Evolutionary conservation across 2,797 vertebrate species (phyloP).

Genomic region (Tarsius wallacei): DNA sequence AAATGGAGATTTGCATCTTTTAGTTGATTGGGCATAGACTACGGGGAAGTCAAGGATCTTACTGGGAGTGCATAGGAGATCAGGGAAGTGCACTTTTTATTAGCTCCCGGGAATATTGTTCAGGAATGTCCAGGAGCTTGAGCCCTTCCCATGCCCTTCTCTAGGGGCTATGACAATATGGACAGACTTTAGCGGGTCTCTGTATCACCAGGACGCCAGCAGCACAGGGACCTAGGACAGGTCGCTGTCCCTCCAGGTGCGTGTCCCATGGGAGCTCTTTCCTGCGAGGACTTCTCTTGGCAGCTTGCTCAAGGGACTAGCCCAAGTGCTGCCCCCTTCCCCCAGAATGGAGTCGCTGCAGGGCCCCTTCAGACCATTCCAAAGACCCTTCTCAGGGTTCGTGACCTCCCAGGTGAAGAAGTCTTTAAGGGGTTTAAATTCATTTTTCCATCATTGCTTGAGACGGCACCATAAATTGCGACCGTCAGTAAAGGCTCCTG

Average conservation of each 20-base stretch:
- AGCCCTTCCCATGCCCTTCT: no score
- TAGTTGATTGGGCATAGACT: no score
- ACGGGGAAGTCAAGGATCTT: no score
- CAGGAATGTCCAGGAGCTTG: no score
- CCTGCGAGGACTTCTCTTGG: not conserved
- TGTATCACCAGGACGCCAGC: not conserved
- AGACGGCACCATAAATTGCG: conserved; percentile 67
- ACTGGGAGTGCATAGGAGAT: no score
- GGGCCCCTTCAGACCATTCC: not conserved
- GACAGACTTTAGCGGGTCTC: no score
- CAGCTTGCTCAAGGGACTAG: not conserved
- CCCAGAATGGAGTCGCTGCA: not conserved
- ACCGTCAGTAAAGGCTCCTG: not conserved
- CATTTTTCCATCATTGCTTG: conserved; percentile 69
- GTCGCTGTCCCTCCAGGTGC: not conserved
- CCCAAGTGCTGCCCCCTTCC: not conserved
- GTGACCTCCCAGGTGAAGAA: conserved; percentile 71
- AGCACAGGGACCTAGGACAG: not conserved
- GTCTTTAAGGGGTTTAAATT: conserved; percentile 68
- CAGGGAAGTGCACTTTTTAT: no score
- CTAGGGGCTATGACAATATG: no score
- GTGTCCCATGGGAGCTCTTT: not conserved
- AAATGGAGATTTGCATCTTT: no score
- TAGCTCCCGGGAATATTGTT: no score
- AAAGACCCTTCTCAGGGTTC: conserved; percentile 36